These are phyloP conservation scores for Schizaphis graminum DNA, from an alignment of 2,888 invertebrate genomes.

Conservation along the genomic window DNA sequence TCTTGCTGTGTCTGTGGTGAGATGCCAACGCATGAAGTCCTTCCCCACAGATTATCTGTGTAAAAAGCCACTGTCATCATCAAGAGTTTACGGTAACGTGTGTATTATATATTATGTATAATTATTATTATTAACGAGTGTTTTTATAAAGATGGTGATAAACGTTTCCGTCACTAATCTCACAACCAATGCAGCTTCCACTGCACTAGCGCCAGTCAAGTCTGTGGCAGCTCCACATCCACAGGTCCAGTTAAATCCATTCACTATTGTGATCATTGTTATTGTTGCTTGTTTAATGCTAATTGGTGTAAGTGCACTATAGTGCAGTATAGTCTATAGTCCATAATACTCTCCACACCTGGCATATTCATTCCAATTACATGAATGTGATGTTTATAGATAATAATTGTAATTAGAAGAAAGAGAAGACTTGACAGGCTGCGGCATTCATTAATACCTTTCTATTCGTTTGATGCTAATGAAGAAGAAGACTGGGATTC, in stretches of 20 bases:
- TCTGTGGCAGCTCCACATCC: conserved; percentile 38
- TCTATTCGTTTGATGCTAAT: conserved; percentile 80
- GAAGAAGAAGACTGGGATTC: conserved; percentile 81
- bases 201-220: conserved; percentile 2
- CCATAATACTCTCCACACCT: not conserved
- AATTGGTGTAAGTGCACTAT: conserved; percentile 25
- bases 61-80: not conserved
- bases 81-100: not conserved
- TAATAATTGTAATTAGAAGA: conserved; percentile 73
- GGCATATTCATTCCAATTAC: not conserved
- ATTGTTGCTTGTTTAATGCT: conserved; percentile 19
- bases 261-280: conserved; percentile 33
- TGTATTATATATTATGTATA: not conserved
- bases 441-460: conserved; percentile 77
- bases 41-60: not conserved
- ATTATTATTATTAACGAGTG: not conserved
- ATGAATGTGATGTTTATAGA: conserved; percentile 70
- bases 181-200: conserved; percentile 5
- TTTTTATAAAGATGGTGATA: conserved; percentile 38
- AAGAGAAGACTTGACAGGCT: conserved; percentile 75
- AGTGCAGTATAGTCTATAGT: not conserved
- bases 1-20: not conserved
- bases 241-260: not conserved
- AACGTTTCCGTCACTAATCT: conserved; percentile 47
- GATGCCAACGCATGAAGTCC: not conserved